These are phyloP conservation scores for Zonitis immaculata DNA, from an alignment of 2,888 invertebrate species.

Conservation along the genomic window DNA sequence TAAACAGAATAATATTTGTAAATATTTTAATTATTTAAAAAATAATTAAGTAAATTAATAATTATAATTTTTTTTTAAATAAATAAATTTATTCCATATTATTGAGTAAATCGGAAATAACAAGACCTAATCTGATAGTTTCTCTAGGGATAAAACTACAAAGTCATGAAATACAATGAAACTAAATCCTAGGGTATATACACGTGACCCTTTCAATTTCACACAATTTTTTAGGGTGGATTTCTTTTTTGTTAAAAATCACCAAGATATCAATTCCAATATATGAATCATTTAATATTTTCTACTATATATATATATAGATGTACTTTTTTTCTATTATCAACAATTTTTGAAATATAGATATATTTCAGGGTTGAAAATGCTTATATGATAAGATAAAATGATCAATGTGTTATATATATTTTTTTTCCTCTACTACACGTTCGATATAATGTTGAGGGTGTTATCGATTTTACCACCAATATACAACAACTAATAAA, in stretches of 20 bases:
- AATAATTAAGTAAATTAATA: too few species aligned
- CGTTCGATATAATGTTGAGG: neutral
- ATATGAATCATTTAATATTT: conserved; percentile 50
- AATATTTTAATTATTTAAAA: too few species aligned
- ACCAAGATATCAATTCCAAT: conserved; percentile 42
- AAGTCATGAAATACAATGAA: conserved; percentile 48
- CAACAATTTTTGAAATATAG: neutral
- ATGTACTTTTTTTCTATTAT: neutral
- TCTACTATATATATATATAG: too few species aligned
- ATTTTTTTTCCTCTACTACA: neutral
- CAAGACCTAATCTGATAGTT: conserved; percentile 7
- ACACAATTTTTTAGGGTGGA: conserved; percentile 41
- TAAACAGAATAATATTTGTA: too few species aligned
- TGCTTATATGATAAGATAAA: conserved; percentile 11
- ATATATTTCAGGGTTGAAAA: conserved; percentile 5
- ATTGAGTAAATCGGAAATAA: conserved; percentile 11
- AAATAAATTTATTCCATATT: too few species aligned
- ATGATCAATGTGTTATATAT: neutral
- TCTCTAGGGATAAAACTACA: conserved; percentile 42
- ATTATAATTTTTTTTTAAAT: too few species aligned
- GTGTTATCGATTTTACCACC: conserved; percentile 9
- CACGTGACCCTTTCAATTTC: conserved; percentile 48
- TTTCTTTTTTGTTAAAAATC: conserved; percentile 13
- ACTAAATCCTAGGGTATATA: conserved; percentile 33
- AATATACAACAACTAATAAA: conserved; percentile 13